Evolutionary conservation across 1,140 invertebrate genomes (phyloP).

Genomic region (Atopsyche davidsoni): DNA sequence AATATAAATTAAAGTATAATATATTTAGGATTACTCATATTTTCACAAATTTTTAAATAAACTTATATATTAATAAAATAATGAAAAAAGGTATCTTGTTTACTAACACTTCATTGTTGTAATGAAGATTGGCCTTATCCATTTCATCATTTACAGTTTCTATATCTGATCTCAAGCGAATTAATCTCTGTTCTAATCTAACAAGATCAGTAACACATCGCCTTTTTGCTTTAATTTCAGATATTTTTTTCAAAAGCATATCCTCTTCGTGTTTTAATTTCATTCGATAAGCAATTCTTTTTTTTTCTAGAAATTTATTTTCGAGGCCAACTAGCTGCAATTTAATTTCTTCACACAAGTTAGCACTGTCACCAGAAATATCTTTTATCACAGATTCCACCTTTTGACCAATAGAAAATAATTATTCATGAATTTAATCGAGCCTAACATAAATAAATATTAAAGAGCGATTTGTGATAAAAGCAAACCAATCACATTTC

Average conservation of each 20-base stretch:
- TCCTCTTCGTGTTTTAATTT: too few relatives aligned
- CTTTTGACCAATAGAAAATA: too few relatives aligned
- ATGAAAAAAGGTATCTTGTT: too few relatives aligned
- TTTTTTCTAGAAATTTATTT: conserved; percentile 7
- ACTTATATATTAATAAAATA: too few relatives aligned
- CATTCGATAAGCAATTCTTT: too few relatives aligned
- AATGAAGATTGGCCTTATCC: too few relatives aligned
- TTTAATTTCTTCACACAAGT: conserved; percentile 6
- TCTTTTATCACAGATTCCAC: too few relatives aligned
- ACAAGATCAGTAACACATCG: conserved; percentile 1
- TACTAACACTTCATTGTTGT: too few relatives aligned
- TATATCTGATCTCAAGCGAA: conserved; percentile 4
- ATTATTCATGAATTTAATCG: too few relatives aligned
- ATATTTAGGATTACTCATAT: too few relatives aligned
- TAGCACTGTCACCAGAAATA: conserved; percentile 1
- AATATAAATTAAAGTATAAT: too few relatives aligned
- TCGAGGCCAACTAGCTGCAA: conserved; percentile 8
- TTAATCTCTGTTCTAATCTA: conserved; percentile 6
- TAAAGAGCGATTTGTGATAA: background rate
- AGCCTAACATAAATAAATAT: conserved; percentile 2
- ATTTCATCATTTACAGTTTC: background rate
- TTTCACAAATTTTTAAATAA: too few relatives aligned
- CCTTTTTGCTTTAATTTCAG: conserved; percentile 9
- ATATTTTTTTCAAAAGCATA: conserved; percentile 1
- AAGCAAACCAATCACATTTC: background rate